Base-by-base conservation (phyloP, 2,797 vertebrate genomes). In the Diglossa cyanea region DNA sequence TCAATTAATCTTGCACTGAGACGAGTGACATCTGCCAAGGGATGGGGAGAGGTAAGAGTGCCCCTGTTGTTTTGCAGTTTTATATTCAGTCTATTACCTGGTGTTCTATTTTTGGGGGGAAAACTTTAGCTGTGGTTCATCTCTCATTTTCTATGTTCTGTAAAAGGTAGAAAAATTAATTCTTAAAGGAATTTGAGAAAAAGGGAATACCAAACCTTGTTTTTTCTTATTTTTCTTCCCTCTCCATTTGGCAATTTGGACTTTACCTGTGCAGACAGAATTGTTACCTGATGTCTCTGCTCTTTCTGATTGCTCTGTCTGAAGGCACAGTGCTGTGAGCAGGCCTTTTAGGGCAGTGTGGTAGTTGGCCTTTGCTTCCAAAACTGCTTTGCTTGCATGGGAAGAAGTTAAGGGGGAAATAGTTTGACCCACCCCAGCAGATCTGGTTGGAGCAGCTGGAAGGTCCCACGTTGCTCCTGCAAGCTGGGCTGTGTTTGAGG, bases 41-140 rank as follows among this genome's bases (percentile, higher is more conserved):
- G 99, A 18, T 99, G 99, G 99, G 99, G 99, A 92, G 99, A 99
- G 99, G 99, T 99, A 82, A 97, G 97, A 50, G 5, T 1, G 10
- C 11, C 2, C 6, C 28, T 30, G 8, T 37, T 60, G 1, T 45
- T 45, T 45, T 0, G 1, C 9, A 2, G 8, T 30, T 4, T 82
- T 35, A 7, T 23, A 12, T 55, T 35, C 15, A 48, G 4, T 40
- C 48, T 66, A 0, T 79, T 61, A 62, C 37, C 9, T 40, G 23
- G 17, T 44, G 37, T 44, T 74, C 24, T 48, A 4, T 5, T 70
- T 75, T 17, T 7, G 2, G 1, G 5, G 51, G 14, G 0, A 11
- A 7, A 17, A 9, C 20, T 23, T n/a, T 2, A 35, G 7, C n/a
- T 82, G 39, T 87, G 23, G 4, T 74, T 71, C 53, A 7, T 37